Evolutionary conservation across 2,888 invertebrate genomes (phyloP).

Genomic region (Leucoma salicis): DNA sequence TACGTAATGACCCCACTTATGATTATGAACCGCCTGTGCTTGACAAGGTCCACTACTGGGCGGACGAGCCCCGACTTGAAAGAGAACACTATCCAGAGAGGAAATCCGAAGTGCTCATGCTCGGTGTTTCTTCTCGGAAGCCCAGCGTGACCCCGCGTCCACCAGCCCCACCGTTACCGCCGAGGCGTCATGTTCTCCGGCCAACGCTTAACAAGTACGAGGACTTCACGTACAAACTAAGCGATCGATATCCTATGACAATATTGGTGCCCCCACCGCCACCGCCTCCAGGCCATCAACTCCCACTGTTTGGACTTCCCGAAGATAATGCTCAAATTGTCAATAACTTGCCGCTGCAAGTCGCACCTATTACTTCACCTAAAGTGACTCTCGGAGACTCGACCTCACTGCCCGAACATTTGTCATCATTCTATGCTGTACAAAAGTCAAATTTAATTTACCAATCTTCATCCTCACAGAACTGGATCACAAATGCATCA

Average conservation of each 20-base stretch:
- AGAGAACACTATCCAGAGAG: slow-evolving; percentile 76
- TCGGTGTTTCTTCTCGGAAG: slow-evolving; percentile 86
- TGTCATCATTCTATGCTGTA: slow-evolving; percentile 73
- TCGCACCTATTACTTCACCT: slow-evolving; percentile 41
- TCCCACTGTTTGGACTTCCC: slow-evolving; percentile 53
- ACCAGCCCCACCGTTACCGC: slow-evolving; percentile 60
- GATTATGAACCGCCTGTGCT: slow-evolving; percentile 92
- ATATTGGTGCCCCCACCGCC: slow-evolving; percentile 87
- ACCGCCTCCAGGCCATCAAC: slow-evolving; percentile 69
- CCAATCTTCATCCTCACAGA: slow-evolving; percentile 82
- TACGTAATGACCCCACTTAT: slow-evolving; percentile 92
- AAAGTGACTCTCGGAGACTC: slow-evolving; percentile 40
- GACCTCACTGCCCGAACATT: slow-evolving; percentile 40
- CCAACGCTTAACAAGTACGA: slow-evolving; percentile 66
- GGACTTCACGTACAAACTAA: slow-evolving; percentile 75
- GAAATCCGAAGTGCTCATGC: slow-evolving; percentile 86
- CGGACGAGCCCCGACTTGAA: slow-evolving; percentile 84
- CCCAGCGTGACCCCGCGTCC: slow-evolving; percentile 87
- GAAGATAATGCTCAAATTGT: slow-evolving; percentile 46
- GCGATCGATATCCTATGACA: slow-evolving; percentile 83
- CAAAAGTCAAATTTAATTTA: slow-evolving; percentile 85
- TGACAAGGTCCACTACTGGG: slow-evolving; percentile 91
- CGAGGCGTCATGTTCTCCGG: slow-evolving; percentile 42
- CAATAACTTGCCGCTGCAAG: slow-evolving; percentile 28
- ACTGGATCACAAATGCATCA: slow-evolving; percentile 66